Base-by-base conservation (phyloP, 2,888 invertebrate genomes). In the Apamea monoglypha region DNA sequence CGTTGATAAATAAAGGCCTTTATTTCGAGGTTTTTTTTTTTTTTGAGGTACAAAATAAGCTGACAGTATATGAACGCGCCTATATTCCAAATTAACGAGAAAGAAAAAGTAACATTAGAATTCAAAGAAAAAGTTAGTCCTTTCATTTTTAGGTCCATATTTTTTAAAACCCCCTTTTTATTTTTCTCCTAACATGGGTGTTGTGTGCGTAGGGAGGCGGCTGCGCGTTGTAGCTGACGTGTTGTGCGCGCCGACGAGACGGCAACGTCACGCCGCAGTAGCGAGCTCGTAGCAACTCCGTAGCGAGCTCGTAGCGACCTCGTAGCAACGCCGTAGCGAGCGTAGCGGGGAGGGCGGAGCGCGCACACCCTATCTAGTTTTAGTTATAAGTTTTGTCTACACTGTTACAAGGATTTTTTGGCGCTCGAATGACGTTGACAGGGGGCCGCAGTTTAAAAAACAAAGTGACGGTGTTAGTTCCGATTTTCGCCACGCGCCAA, bases 211-310 rank as follows among this genome's bases (percentile, higher is more conserved):
- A 96, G 96, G 96, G 96, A 93, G 94, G 95, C 92, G 94, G 96
- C 84, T 96, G 96, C 95, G 92, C 96, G 92, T 90, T 96, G 94
- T 97, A 97, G 96, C 96, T 96, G 96, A 96, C 93, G 89, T 97
- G 96, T 92, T 97, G 96, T 95, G 95, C 95, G 92, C 90, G 90
- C 91, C 89, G 91, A 91, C 89, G 81, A 84, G 84, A 81, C 77
- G 67, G 74, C 82, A 71, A 83, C 86, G 90, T 82, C 76, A 81
- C 82, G 82, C 76, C 82, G 83, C 83, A 56, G 88, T 80, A 85
- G 76, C 86, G 64, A 67, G 56, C 59, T 36, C 83, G 83, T 82
- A 82, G 73, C 80, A 71, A 67, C 76, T 59, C 40, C 78, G 82
- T 85, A 83, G 64, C 81, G 79, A 66, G 47, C 40, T 40, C 74